Evolutionary conservation across 2,113 vertebrate species (phyloP).

Genomic region (Lathamus discolor): DNA sequence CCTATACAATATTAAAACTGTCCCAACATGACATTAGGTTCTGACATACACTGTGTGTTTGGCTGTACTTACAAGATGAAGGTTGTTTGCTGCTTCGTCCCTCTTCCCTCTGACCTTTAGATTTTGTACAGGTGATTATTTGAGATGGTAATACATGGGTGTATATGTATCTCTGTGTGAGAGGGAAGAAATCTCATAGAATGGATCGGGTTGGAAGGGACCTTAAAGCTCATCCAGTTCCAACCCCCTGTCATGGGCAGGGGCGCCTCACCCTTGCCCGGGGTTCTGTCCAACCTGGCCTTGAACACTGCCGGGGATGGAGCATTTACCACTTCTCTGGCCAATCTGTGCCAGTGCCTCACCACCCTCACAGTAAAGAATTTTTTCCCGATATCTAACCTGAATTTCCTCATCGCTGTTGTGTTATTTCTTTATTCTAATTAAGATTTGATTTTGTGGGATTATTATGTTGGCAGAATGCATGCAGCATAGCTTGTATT

Average conservation of each 20-base stretch:
- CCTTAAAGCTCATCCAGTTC: background rate
- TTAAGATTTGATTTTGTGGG: background rate
- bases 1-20: background rate
- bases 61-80: background rate
- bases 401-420: background rate
- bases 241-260: background rate
- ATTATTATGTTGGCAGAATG: background rate
- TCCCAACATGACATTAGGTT: accelerated
- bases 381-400: background rate
- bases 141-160: background rate
- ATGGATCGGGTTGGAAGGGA: background rate
- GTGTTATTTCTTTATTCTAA: background rate
- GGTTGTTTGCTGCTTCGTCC: background rate
- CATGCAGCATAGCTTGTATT: background rate
- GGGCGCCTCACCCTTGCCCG: background rate
- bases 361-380: background rate
- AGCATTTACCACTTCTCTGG: background rate
- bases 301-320: background rate
- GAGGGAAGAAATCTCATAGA: background rate
- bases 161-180: background rate
- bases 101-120: background rate
- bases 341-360: background rate
- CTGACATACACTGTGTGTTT: background rate
- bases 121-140: background rate
- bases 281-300: background rate